These are phyloP conservation scores for Cheilosia urbana DNA, from an alignment of 2,888 invertebrate species.

Conservation along the genomic window DNA sequence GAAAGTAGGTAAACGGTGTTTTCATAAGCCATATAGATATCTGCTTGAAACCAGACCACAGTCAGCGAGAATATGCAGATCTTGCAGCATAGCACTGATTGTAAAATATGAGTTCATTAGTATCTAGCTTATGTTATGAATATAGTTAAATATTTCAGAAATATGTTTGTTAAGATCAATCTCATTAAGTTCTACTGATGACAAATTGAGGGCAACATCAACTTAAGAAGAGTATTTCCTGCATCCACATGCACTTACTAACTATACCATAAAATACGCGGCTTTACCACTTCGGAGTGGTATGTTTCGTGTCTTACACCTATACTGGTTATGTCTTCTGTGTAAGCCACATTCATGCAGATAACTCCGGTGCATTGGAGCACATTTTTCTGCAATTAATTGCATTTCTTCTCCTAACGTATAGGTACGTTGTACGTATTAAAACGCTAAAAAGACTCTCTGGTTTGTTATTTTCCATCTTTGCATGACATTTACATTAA, in stretches of 20 bases:
- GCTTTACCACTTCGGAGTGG: not conserved
- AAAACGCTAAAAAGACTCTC: conserved; percentile 23
- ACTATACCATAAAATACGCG: not conserved
- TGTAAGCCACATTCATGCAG: conserved; percentile 27
- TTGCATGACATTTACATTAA: conserved; percentile 72
- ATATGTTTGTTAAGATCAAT: too few relatives aligned
- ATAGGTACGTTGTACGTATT: not conserved
- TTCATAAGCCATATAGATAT: too few relatives aligned
- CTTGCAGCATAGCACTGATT: too few relatives aligned
- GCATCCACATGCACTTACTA: not conserved
- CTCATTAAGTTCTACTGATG: too few relatives aligned
- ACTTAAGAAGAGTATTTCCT: not conserved
- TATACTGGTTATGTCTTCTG: conserved; percentile 15
- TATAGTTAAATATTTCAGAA: too few relatives aligned
- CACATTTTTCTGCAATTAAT: conserved; percentile 61
- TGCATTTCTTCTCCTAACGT: conserved; percentile 6
- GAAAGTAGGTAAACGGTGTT: too few relatives aligned
- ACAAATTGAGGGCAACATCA: too few relatives aligned
- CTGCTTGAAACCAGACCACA: too few relatives aligned
- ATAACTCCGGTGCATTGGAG: conserved; percentile 33
- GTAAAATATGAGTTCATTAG: too few relatives aligned
- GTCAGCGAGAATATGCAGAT: too few relatives aligned
- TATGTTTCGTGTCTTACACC: conserved; percentile 1
- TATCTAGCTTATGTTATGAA: too few relatives aligned
- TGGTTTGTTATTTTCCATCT: conserved; percentile 64